Base-by-base conservation (phyloP, 2,888 invertebrate genomes). In the Orthosia gracilis region DNA sequence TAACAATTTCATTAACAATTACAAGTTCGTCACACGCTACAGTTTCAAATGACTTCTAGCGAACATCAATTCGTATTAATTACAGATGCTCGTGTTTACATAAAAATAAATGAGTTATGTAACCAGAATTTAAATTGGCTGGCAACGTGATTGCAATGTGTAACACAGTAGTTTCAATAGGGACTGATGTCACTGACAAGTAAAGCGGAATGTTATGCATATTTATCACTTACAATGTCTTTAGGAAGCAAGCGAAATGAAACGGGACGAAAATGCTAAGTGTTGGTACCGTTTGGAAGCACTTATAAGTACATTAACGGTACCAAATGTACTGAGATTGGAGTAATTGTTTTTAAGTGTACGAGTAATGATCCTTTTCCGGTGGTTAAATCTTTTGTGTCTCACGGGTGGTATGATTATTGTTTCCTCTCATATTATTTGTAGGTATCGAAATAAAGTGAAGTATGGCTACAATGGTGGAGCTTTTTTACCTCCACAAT, bases 101-200 rank as follows among this genome's bases (percentile, higher is more conserved):
- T 82, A 76, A 70, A 85, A 85, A 79, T 73, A 78, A 87, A 87
- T 78, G 63, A 82, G 58, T 87, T 75, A 80, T 76, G 73, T 75
- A 82, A 87, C 75, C 66, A 61, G 74, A 85, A 80, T 77, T 80
- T 75, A 83, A 87, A 87, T 82, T 64, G 52, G 45, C 17, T 18
- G 21, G 26, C 52, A 69, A 85, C 85, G 81, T 87, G 87, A 77
- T 73, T 72, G 77, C 67, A 83, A 87, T 87, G 49, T 76, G 66
- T 71, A 68, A 76, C 69, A 66, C 23, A 76, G 62, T 72, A 67
- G 72, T 69, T 79, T 67, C 64, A 80, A 85, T 77, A 71, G 40
- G 49, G 18, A 31, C 76, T 85, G 85, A 86, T 84, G 80, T 85
- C 79, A 85, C 66, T 73, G 57, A 74, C 69, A 84, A 80, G 83